Evolutionary conservation across 2,888 invertebrate species (phyloP).

Genomic region (Drosophila bunnanda): DNA sequence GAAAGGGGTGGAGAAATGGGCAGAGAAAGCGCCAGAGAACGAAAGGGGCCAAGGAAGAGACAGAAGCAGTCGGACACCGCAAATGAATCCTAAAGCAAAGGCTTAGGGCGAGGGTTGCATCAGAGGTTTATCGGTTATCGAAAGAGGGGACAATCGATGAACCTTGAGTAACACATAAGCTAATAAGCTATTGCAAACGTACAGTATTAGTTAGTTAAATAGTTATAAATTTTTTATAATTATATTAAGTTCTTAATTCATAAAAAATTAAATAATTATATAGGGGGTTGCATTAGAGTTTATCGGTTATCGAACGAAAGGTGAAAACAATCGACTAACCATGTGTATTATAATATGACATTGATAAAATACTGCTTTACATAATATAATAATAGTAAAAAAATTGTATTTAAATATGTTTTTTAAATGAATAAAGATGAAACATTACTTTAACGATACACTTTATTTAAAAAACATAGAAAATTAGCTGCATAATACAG

Average conservation of each 20-base stretch:
- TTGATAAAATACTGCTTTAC: too few relatives aligned
- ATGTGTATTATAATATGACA: too few relatives aligned
- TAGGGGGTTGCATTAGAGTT: neutral
- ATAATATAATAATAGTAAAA: too few relatives aligned
- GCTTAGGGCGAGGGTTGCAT: constrained; percentile 23
- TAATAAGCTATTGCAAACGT: too few relatives aligned
- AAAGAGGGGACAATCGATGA: too few relatives aligned
- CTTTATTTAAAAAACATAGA: too few relatives aligned
- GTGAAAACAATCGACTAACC: neutral
- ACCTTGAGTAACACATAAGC: too few relatives aligned
- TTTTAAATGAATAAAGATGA: too few relatives aligned
- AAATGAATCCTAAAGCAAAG: constrained; percentile 28
- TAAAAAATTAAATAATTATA: neutral
- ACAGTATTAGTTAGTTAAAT: neutral
- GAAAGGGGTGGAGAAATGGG: constrained; percentile 10
- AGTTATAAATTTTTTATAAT: neutral
- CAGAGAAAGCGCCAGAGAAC: neutral
- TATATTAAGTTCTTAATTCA: neutral
- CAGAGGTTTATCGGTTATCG: too few relatives aligned
- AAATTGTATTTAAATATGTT: too few relatives aligned
- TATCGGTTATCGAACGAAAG: neutral
- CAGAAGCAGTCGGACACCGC: constrained; percentile 14
- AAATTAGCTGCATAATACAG: too few relatives aligned
- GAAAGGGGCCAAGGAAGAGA: neutral
- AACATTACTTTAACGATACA: too few relatives aligned